Percentiles rank a stretch among this genome's conserved stretches.
Conservation (phyloP, 2,797 vertebrate genomes). For the Melanotaenia pygmaea region DNA sequence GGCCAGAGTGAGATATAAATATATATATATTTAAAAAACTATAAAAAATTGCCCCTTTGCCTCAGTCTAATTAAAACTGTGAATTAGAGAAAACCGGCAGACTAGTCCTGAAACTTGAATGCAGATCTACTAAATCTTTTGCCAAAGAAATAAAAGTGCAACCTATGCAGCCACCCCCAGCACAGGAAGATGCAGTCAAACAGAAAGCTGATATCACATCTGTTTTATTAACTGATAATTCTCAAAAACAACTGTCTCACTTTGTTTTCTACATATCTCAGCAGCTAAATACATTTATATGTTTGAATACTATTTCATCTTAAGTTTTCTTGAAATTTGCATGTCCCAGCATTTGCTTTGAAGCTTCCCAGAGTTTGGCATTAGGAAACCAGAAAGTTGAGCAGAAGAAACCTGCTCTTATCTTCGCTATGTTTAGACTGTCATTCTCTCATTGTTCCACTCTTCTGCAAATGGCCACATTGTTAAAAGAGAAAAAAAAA, state of each 20-base stretch:
- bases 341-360: conserved; percentile 51
- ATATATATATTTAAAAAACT: too few relatives aligned
- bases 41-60: neutral
- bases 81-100: too few relatives aligned
- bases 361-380: conserved; percentile 53
- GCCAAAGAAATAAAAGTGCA: too few relatives aligned
- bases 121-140: neutral
- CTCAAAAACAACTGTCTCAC: conserved; percentile 47
- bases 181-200: neutral
- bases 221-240: conserved; percentile 48
- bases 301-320: conserved; percentile 53
- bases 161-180: neutral
- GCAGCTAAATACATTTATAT: conserved; percentile 64
- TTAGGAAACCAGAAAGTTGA: conserved; percentile 48
- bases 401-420: conserved; percentile 40
- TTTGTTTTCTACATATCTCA: conserved; percentile 59
- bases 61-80: too few relatives aligned
- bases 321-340: conserved; percentile 45
- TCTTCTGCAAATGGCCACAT: conserved; percentile 43
- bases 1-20: too few relatives aligned
- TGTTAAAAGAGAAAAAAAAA: conserved; percentile 48
- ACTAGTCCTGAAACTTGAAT: neutral
- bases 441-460: conserved; percentile 22
- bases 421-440: conserved; percentile 39
- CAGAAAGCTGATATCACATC: neutral